Conservation (phyloP, 2,888 invertebrate genomes). For the Drosophila putrida region DNA sequence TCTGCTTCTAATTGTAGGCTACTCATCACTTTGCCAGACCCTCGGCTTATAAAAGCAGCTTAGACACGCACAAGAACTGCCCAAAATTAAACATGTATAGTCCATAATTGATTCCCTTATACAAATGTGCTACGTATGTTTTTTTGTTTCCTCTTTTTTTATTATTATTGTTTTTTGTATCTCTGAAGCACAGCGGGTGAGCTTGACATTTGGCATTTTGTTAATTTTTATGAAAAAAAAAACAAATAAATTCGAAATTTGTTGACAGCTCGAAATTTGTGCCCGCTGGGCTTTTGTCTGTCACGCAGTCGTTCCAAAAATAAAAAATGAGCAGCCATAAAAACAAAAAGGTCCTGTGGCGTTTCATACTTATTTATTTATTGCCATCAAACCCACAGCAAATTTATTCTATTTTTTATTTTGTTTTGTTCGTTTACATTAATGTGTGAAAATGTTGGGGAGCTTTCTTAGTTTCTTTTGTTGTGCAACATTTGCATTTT, state of each 20-base stretch:
- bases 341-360: conserved; percentile 64
- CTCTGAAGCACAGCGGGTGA: conserved; percentile 14
- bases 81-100: conserved; percentile 11
- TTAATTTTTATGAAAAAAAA: conserved; percentile 31
- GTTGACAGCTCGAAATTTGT: conserved; percentile 72
- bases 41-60: neutral
- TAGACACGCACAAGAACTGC: conserved; percentile 9
- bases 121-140: neutral
- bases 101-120: conserved; percentile 11
- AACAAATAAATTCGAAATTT: conserved; percentile 66
- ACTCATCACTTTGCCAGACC: neutral
- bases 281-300: conserved; percentile 60
- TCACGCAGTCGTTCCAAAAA: conserved; percentile 40
- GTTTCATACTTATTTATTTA: conserved; percentile 69
- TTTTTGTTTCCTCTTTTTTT: neutral
- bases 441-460: conserved; percentile 55
- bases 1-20: neutral
- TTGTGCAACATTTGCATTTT: conserved; percentile 66
- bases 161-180: conserved; percentile 3
- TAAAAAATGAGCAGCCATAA: conserved; percentile 41
- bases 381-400: conserved; percentile 46
- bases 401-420: conserved; percentile 9
- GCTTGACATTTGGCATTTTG: conserved; percentile 32
- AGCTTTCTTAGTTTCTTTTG: conserved; percentile 17
- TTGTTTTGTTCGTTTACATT: conserved; percentile 15